A percentile compares a stretch with the other conserved stretches of the same genome.
These are phyloP conservation scores for Eciton burchellii DNA, from an alignment of 1,140 invertebrate genomes.

Conservation along the genomic window DNA sequence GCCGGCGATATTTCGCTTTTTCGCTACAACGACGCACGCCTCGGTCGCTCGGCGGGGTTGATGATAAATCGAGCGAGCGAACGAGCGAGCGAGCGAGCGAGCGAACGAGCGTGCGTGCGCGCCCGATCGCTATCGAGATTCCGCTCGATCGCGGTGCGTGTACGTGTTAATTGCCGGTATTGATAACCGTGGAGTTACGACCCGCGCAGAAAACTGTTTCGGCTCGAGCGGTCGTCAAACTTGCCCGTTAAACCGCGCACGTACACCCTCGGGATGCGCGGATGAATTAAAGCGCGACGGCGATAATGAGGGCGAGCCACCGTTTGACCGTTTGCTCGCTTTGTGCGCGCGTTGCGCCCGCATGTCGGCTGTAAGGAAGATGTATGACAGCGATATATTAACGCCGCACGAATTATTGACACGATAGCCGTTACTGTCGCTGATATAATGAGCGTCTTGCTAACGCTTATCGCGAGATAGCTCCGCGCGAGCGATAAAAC, in stretches of 20 bases:
- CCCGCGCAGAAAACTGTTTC: conserved; percentile 30
- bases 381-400: conserved; percentile 52
- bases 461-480: conserved; percentile 46
- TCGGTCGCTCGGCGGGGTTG: conserved; percentile 8
- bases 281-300: conserved; percentile 43
- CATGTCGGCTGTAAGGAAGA: conserved; percentile 47
- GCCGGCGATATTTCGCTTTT: conserved; percentile 36
- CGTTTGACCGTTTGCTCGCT: conserved; percentile 43
- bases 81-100: conserved; percentile 8
- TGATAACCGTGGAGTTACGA: conserved; percentile 39
- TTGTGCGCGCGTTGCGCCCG: conserved; percentile 29
- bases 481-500: conserved; percentile 21
- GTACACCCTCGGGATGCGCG: conserved; percentile 6
- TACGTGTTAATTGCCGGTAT: conserved; percentile 46
- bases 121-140: conserved; percentile 38
- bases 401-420: conserved; percentile 52
- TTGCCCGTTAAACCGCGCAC: conserved; percentile 12
- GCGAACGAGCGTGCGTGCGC: neutral
- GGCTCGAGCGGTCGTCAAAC: conserved; percentile 19
- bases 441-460: conserved; percentile 57
- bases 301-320: conserved; percentile 41
- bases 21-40: conserved; percentile 36
- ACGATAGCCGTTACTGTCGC: conserved; percentile 52
- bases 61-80: conserved; percentile 46
- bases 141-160: conserved; percentile 9